Evolutionary conservation across 2,113 vertebrate genomes (phyloP).

Genomic region (Quiscalus mexicanus): DNA sequence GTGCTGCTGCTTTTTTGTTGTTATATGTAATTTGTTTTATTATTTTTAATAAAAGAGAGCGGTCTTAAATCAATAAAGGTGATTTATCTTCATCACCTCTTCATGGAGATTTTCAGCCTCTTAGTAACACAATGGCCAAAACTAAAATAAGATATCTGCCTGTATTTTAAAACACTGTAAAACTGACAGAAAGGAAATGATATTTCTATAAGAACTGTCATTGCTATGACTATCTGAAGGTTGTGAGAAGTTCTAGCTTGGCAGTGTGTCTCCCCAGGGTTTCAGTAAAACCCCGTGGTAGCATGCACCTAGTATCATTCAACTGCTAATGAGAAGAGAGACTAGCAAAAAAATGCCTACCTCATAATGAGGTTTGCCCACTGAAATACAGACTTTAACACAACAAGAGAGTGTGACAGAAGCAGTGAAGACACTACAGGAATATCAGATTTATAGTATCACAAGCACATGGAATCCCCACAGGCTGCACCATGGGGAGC

Average conservation of each 20-base stretch:
- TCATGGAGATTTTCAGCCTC: neutral
- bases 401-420: neutral
- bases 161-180: neutral
- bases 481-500: accelerated
- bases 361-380: neutral
- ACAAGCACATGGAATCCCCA: neutral
- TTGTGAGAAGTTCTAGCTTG: neutral
- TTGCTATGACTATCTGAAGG: neutral
- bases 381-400: neutral
- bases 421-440: neutral
- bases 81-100: neutral
- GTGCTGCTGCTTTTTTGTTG: neutral
- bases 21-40: neutral
- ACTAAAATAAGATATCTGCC: neutral
- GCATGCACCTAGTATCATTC: neutral
- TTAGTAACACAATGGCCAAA: neutral
- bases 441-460: neutral
- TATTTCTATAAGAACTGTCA: neutral
- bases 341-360: neutral
- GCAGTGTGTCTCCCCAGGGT: neutral
- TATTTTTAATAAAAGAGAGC: conserved; percentile 22
- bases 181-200: neutral
- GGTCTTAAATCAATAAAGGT: neutral
- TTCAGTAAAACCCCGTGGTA: neutral
- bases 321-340: neutral